Conservation (phyloP, 1,140 invertebrate species). For the Hyphantria cunea region DNA sequence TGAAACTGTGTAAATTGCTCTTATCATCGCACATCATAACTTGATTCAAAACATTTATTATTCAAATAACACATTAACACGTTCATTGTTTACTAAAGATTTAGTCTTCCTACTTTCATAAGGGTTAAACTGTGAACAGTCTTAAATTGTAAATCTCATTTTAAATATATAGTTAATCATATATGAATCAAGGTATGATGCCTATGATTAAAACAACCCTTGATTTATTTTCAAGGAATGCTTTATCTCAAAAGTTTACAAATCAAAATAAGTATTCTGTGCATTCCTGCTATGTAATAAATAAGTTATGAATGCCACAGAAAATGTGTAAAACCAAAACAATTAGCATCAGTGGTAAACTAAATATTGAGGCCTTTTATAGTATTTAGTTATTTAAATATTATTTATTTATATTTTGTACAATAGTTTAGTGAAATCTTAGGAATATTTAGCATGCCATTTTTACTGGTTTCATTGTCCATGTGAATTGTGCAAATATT, state of each 20-base stretch:
- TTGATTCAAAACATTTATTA: conserved; percentile 9
- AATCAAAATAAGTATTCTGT: conserved; percentile 31
- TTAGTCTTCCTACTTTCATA: too few species aligned
- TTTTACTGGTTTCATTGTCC: background rate
- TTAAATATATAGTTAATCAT: background rate
- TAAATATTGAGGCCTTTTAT: conserved; percentile 30
- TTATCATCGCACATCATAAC: conserved; percentile 40
- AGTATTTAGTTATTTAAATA: conserved; percentile 13
- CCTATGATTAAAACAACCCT: conserved; percentile 52
- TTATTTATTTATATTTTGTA: conserved; percentile 13
- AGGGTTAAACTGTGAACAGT: background rate
- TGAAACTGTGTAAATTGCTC: conserved; percentile 30
- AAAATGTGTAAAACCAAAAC: too few species aligned
- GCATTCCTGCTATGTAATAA: conserved; percentile 5
- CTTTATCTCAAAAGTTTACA: conserved; percentile 79
- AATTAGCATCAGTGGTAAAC: too few species aligned
- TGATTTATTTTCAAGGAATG: conserved; percentile 70
- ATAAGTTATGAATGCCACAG: background rate
- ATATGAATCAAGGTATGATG: conserved; percentile 24
- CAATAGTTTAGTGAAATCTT: conserved; percentile 9
- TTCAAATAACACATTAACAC: background rate
- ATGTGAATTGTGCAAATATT: background rate
- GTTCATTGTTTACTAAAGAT: background rate
- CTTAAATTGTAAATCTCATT: background rate
- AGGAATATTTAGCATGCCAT: background rate